Conservation (phyloP, 35 echinoderm and acorn worm species). For the Anneissia japonica region DNA sequence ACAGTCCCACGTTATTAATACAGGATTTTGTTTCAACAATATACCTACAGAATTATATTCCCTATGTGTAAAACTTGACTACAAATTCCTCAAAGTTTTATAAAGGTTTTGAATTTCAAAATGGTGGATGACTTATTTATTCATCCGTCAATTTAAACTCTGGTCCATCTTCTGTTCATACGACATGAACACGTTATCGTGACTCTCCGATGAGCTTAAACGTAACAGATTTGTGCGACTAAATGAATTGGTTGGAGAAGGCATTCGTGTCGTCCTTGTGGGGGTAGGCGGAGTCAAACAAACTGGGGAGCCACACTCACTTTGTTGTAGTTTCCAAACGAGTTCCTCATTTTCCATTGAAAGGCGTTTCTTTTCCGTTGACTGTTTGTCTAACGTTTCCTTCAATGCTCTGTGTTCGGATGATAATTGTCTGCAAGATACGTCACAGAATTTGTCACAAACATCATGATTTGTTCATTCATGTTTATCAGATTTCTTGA, state of each 20-base stretch:
- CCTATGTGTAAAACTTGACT: too few relatives aligned
- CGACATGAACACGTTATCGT: neutral
- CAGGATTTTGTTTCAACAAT: too few relatives aligned
- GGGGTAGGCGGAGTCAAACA: slow-evolving; percentile 40
- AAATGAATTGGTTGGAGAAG: neutral
- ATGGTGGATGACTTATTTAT: too few relatives aligned
- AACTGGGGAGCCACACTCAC: slow-evolving; percentile 47
- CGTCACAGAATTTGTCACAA: too few relatives aligned
- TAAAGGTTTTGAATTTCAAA: too few relatives aligned
- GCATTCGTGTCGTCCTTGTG: neutral
- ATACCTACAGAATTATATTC: too few relatives aligned
- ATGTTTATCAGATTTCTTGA: too few relatives aligned
- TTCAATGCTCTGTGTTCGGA: slow-evolving; percentile 76
- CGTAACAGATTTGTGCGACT: neutral
- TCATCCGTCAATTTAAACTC: neutral
- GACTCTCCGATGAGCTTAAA: neutral
- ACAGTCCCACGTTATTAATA: too few relatives aligned
- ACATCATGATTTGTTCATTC: too few relatives aligned
- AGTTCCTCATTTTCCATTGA: slow-evolving; percentile 99
- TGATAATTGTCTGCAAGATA: slow-evolving; percentile 91
- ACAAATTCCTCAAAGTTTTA: too few relatives aligned
- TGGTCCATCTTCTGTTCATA: neutral
- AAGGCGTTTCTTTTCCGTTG: slow-evolving; percentile 78
- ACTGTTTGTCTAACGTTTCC: slow-evolving; percentile 74
- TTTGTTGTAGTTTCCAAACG: slow-evolving; percentile 57